Evolutionary conservation across 1,140 invertebrate genomes (phyloP).

Genomic region (Brachystomella parvula): DNA sequence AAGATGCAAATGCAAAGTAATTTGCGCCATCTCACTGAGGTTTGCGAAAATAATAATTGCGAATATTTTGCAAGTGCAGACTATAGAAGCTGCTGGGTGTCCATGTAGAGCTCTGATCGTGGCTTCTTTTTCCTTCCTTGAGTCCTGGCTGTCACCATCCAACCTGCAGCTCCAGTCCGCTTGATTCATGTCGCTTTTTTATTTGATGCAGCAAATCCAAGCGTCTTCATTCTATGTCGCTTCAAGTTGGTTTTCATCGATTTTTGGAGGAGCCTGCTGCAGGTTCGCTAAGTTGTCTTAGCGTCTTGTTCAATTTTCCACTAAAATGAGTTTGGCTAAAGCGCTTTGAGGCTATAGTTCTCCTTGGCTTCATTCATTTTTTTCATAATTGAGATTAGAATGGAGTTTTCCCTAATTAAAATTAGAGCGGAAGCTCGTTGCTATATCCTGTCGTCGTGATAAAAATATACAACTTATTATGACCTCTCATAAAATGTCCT

Average conservation of each 20-base stretch:
- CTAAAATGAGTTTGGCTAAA: not conserved
- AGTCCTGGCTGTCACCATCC: too few species aligned
- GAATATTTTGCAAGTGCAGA: too few species aligned
- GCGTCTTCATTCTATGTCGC: too few species aligned
- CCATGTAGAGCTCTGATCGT: too few species aligned
- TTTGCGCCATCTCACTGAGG: too few species aligned
- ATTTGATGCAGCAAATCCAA: too few species aligned
- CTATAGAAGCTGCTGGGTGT: too few species aligned
- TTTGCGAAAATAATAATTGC: too few species aligned
- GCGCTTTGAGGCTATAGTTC: not conserved
- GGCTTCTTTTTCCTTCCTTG: too few species aligned
- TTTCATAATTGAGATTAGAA: not conserved
- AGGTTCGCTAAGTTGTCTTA: not conserved
- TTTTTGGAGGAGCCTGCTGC: not conserved
- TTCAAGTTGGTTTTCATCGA: not conserved
- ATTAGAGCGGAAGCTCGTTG: not conserved
- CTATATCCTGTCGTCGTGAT: not conserved
- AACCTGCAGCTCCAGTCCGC: too few species aligned
- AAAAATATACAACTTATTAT: not conserved
- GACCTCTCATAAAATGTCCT: not conserved
- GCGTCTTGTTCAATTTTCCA: not conserved
- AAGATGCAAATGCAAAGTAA: too few species aligned
- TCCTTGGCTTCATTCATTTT: not conserved
- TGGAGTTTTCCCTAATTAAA: not conserved
- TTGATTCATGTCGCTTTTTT: not conserved